Percentiles rank a stretch among this genome's conserved stretches.
Evolutionary conservation across 2,888 invertebrate genomes (phyloP).

Genomic region (Imbricaverruca yamaguchii): DNA sequence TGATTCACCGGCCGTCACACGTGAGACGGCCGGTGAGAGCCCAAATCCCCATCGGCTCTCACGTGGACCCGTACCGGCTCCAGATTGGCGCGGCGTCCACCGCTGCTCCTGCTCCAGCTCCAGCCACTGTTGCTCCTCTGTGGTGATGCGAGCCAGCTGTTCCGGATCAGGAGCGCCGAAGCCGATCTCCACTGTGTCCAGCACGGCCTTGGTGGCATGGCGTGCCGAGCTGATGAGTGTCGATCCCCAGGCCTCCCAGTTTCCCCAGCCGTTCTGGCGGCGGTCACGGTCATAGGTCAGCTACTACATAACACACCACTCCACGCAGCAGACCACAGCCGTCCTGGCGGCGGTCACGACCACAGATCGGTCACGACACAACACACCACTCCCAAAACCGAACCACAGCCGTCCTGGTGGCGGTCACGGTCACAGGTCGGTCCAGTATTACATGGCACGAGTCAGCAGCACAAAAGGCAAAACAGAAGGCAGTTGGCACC

Average conservation of each 20-base stretch:
- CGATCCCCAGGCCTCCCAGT: constrained; percentile 1
- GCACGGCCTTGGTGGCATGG: constrained; percentile 46
- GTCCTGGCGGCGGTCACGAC: background rate
- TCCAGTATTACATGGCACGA: too few species aligned
- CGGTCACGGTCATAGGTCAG: background rate
- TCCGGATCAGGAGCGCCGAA: constrained; percentile 78
- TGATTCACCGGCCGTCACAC: too few species aligned
- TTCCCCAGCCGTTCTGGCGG: constrained; percentile 5
- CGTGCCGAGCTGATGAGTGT: background rate
- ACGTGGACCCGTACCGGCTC: too few species aligned
- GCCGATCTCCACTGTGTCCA: constrained; percentile 59
- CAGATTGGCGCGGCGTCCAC: too few species aligned
- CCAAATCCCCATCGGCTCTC: too few species aligned
- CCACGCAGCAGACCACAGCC: background rate
- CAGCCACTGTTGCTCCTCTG: constrained; percentile 23
- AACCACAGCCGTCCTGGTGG: background rate
- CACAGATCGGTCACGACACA: background rate
- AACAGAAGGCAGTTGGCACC: too few species aligned
- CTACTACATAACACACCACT: background rate
- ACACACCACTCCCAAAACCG: background rate
- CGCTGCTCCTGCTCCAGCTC: background rate
- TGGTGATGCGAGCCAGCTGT: constrained; percentile 54
- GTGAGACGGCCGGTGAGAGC: too few species aligned
- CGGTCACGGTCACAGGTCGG: background rate
- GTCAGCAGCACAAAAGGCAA: too few species aligned